Percentiles rank a stretch among this genome's conserved stretches.
Conservation (phyloP, 2,113 vertebrate species). For the Pseudorectes ferrugineus region DNA sequence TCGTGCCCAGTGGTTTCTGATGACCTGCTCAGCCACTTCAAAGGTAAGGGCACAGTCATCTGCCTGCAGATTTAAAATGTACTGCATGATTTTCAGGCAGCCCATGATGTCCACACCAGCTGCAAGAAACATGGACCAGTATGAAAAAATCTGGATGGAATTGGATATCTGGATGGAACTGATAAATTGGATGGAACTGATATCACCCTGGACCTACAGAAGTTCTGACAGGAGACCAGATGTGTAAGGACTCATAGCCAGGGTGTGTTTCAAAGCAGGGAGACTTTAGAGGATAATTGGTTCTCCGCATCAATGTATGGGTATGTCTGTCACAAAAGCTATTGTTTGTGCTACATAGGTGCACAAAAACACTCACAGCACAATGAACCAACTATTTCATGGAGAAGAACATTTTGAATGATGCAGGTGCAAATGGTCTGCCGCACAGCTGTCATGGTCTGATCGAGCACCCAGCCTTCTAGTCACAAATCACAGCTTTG, state of each 20-base stretch:
- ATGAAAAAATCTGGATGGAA: not conserved
- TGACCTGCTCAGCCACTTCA: not conserved
- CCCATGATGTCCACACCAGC: accelerated
- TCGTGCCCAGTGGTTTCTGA: not conserved
- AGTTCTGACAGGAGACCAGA: not conserved
- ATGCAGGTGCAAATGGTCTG: accelerated
- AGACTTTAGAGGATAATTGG: not conserved
- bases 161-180: not conserved
- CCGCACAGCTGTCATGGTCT: not conserved
- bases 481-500: not conserved
- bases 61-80: not conserved
- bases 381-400: not conserved
- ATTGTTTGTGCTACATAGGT: not conserved
- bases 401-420: not conserved
- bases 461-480: not conserved
- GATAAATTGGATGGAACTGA: too few relatives aligned
- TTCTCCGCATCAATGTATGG: not conserved
- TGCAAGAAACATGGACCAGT: not conserved
- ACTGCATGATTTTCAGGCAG: not conserved
- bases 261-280: not conserved
- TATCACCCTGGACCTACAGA: not conserved
- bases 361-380: not conserved
- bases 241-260: not conserved
- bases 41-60: not conserved
- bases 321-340: not conserved